Percentiles rank a stretch among this genome's conserved stretches.
Evolutionary conservation across 2,797 vertebrate species (phyloP).

Genomic region (Buphagus erythrorhynchus): DNA sequence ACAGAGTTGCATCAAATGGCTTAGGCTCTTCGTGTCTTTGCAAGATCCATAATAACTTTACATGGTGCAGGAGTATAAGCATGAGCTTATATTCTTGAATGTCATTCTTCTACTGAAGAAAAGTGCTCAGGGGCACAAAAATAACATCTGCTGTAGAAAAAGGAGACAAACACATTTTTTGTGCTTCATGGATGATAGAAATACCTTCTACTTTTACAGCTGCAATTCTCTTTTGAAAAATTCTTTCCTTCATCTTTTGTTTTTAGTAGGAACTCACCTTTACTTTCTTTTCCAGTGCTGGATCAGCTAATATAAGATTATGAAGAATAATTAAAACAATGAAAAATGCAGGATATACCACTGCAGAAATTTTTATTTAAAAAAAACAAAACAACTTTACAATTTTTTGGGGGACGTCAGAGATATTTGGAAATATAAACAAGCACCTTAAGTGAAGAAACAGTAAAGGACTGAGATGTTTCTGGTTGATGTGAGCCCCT

Average conservation of each 20-base stretch:
- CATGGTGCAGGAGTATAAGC: fast-evolving
- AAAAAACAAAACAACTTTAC: neutral
- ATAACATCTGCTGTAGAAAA: neutral
- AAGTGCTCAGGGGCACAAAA: neutral
- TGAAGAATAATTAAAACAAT: neutral
- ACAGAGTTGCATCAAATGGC: neutral
- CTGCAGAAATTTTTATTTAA: neutral
- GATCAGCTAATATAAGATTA: neutral
- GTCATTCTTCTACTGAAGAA: neutral
- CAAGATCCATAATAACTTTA: neutral
- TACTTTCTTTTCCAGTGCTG: neutral
- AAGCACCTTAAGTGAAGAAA: neutral
- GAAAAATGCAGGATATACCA: neutral
- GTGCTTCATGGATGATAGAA: neutral
- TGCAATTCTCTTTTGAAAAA: neutral
- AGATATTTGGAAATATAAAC: neutral
- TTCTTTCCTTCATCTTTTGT: neutral
- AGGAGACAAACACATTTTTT: neutral
- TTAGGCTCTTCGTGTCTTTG: neutral
- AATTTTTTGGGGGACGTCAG: neutral
- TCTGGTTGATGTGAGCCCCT: neutral
- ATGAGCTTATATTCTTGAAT: neutral
- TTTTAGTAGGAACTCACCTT: neutral
- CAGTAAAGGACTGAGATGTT: neutral
- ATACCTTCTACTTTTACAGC: neutral